A percentile compares a stretch with the other conserved stretches of the same genome.
Conservation (phyloP, 2,888 invertebrate genomes). For the Poecilus cupreus region DNA sequence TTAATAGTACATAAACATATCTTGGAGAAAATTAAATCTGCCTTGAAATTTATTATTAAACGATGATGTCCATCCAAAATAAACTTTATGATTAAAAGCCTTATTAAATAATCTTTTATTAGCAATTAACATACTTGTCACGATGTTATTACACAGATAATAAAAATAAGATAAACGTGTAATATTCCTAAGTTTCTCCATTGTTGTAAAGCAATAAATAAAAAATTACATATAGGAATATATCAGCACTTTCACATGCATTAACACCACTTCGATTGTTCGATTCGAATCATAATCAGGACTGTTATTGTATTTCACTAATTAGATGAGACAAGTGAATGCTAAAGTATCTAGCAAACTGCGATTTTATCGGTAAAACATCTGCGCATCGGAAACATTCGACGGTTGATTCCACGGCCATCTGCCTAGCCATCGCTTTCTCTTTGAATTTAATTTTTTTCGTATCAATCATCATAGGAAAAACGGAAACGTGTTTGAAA, state of each 20-base stretch:
- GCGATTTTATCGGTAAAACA: conserved; percentile 44
- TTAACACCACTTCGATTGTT: background rate
- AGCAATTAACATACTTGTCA: conserved; percentile 34
- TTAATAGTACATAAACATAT: background rate
- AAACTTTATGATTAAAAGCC: conserved; percentile 16
- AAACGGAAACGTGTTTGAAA: conserved; percentile 47
- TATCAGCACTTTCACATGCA: conserved; percentile 19
- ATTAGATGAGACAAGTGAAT: conserved; percentile 40
- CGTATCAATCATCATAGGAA: conserved; percentile 46
- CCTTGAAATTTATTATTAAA: conserved; percentile 17
- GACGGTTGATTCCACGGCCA: conserved; percentile 30
- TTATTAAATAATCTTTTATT: conserved; percentile 39
- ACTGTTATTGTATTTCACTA: conserved; percentile 28
- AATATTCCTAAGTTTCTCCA: conserved; percentile 31
- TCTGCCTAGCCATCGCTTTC: conserved; percentile 49
- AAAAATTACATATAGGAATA: conserved; percentile 3
- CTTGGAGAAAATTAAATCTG: background rate
- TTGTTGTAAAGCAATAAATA: conserved; percentile 30
- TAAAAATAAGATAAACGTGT: conserved; percentile 19
- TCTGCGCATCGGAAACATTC: conserved; percentile 41
- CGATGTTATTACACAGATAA: conserved; percentile 22
- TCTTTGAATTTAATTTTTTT: conserved; percentile 50
- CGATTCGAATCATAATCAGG: conserved; percentile 5
- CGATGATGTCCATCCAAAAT: background rate
- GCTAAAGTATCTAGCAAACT: background rate